These are phyloP conservation scores for Scortum barcoo DNA, from an alignment of 2,113 vertebrate species.

Conservation along the genomic window DNA sequence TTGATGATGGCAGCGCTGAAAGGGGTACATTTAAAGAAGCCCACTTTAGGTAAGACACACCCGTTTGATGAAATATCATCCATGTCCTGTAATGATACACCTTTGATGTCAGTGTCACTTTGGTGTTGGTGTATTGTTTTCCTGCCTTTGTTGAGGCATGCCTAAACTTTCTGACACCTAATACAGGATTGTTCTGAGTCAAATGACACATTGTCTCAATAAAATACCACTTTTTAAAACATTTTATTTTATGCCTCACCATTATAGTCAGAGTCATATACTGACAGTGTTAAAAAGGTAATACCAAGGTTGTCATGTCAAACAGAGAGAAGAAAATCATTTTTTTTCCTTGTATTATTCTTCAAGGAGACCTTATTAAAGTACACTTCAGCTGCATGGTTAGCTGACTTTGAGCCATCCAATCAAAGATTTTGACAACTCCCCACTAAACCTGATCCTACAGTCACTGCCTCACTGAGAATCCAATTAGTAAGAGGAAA, in stretches of 20 bases:
- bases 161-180: slow-evolving; percentile 30
- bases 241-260: not conserved
- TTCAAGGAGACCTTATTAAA: slow-evolving; percentile 76
- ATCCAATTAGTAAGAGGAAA: slow-evolving; percentile 69
- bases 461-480: slow-evolving; percentile 50
- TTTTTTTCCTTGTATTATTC: slow-evolving; percentile 40
- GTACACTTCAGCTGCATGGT: slow-evolving; percentile 65
- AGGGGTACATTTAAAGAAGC: slow-evolving; percentile 21
- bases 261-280: not conserved
- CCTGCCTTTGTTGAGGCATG: not conserved
- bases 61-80: slow-evolving; percentile 18
- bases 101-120: slow-evolving; percentile 33
- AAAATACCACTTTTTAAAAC: slow-evolving; percentile 4
- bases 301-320: slow-evolving; percentile 23
- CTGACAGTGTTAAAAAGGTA: slow-evolving; percentile 30
- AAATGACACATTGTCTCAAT: slow-evolving; percentile 18
- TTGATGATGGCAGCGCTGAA: slow-evolving; percentile 2
- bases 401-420: slow-evolving; percentile 71
- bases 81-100: slow-evolving; percentile 16
- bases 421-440: slow-evolving; percentile 78
- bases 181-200: not conserved
- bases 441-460: slow-evolving; percentile 49
- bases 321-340: slow-evolving; percentile 10
- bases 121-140: slow-evolving; percentile 1
- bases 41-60: not conserved